A percentile compares a stretch with the other conserved stretches of the same genome.
These are phyloP conservation scores for Heliconius sara DNA, from an alignment of 2,888 invertebrate genomes.

Conservation along the genomic window DNA sequence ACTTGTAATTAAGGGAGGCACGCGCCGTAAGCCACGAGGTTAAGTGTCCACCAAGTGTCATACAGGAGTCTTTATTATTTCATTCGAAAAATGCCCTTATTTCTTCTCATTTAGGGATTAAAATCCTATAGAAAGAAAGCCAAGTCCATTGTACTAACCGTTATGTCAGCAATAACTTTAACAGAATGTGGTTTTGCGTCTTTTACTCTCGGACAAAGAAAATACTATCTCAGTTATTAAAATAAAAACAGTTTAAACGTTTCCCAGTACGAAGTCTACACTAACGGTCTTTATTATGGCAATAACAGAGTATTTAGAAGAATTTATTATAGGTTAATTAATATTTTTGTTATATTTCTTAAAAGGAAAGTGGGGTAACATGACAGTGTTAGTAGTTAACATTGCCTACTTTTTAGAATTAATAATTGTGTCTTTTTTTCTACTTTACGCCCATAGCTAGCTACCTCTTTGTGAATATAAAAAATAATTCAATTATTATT, in stretches of 20 bases:
- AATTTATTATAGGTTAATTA: neutral
- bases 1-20: slow-evolving; percentile 47
- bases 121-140: slow-evolving; percentile 14
- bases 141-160: slow-evolving; percentile 40
- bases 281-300: neutral
- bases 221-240: slow-evolving; percentile 24
- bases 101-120: neutral
- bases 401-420: too few species aligned
- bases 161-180: slow-evolving; percentile 45
- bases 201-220: slow-evolving; percentile 37
- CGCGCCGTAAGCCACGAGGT: slow-evolving; percentile 48
- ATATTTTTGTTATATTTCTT: neutral
- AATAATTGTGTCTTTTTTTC: neutral
- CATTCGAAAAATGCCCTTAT: slow-evolving; percentile 36
- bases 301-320: neutral
- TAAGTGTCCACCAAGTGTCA: slow-evolving; percentile 47
- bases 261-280: slow-evolving; percentile 4
- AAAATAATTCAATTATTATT: too few species aligned
- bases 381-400: neutral
- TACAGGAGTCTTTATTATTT: slow-evolving; percentile 35
- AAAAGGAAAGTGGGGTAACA: neutral
- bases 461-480: neutral
- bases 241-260: slow-evolving; percentile 11
- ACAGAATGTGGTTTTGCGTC: slow-evolving; percentile 39
- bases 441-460: neutral